Evolutionary conservation across 2,113 vertebrate species (phyloP).

Genomic region (Dromaius novaehollandiae): DNA sequence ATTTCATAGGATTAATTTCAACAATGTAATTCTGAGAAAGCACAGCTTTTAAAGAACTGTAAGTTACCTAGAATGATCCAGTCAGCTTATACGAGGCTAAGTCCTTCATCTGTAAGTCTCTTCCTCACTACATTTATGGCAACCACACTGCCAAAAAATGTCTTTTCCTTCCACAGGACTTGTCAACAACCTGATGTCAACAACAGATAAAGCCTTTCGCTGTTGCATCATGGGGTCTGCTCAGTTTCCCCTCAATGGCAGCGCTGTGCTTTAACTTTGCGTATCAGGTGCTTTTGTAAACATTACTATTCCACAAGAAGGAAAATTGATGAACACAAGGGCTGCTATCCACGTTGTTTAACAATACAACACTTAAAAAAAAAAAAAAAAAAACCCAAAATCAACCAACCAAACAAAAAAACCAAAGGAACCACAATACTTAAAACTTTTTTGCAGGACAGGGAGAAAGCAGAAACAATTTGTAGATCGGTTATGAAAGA

Average conservation of each 20-base stretch:
- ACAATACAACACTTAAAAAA: not conserved
- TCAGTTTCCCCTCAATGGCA: not conserved
- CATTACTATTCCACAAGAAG: not conserved
- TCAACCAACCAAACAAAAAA: not conserved
- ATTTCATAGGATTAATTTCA: not conserved
- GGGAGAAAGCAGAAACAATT: not conserved
- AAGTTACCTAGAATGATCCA: not conserved
- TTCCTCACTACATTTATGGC: not conserved
- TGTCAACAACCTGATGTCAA: not conserved
- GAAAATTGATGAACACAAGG: not conserved
- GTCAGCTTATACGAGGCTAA: not conserved
- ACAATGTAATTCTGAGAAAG: not conserved
- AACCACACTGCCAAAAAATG: not conserved
- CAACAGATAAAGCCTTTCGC: not conserved
- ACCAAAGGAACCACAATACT: not conserved
- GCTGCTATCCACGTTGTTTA: not conserved
- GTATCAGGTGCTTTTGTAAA: not conserved
- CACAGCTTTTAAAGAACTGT: not conserved
- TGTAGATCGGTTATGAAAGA: not conserved
- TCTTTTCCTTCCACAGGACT: not conserved
- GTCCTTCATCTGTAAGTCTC: not conserved
- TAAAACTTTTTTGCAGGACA: not conserved
- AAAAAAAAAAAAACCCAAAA: not conserved
- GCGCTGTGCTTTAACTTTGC: not conserved
- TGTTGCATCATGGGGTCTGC: not conserved